Base-by-base conservation (phyloP, 2,113 vertebrate species). In the Pleuronectes platessa region DNA sequence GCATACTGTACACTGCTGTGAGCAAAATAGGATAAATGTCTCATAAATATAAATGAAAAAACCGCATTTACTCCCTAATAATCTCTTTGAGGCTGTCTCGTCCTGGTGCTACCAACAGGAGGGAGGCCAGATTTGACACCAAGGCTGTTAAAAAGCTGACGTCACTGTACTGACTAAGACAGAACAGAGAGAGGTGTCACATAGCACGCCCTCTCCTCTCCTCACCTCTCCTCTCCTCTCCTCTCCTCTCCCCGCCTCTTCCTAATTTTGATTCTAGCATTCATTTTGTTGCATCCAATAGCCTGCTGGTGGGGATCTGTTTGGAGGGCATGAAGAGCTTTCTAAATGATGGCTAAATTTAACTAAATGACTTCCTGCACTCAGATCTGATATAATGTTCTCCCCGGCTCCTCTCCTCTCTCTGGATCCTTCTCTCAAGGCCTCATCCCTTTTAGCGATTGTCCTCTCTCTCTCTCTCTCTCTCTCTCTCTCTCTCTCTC, bases 121-220 rank as follows among this genome's bases (percentile, higher is more conserved):
- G 92, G 92, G 84, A 90, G 76, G 88, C 90, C 92, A 92, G 90
- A 90, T 92, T 91, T 93, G 88, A 92, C 92, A 92, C 90, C 90
- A 91, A 64, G 83, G 88, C 81, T 90, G 92, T 91, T 88, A 92
- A 86, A 91, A 90, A 89, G 86, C 88, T 93, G 88, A 92, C 90
- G 89, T 93, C 88, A 91, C 89, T 69, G 42, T 78, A 83, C 88
- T 92, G 92, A 92, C 82, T 91, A 89, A 92, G 87, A 89, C 85
- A 78, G 76, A 86, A 88, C 81, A 89, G 66, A 83, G 61, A 87
- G 88, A 93, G 88, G 89, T 90, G 92, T 91, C 88, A 90, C 87
- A 89, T 86, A 85, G 77, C 77, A 83, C 78, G 24, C 27, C 27
- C 27, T 37, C 18, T n/a, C 20, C 27, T 61, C 40, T 42, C 59